Evolutionary conservation across 2,113 vertebrate species (phyloP).

Genomic region (Corythornis vintsioides): DNA sequence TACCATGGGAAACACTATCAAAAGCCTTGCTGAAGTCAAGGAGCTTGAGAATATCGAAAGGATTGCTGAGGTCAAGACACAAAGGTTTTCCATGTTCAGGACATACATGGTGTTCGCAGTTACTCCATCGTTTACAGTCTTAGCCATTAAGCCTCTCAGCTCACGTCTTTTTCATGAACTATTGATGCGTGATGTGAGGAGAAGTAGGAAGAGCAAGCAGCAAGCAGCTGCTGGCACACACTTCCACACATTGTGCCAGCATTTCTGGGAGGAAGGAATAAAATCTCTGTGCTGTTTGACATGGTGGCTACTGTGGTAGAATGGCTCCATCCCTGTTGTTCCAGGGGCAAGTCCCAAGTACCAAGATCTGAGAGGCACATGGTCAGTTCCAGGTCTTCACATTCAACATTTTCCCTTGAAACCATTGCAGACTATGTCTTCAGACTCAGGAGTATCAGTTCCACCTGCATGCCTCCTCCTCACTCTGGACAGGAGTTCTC

Average conservation of each 20-base stretch:
- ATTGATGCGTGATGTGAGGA: neutral
- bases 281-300: neutral
- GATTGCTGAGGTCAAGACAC: too few relatives aligned
- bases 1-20: too few relatives aligned
- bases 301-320: neutral
- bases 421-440: neutral
- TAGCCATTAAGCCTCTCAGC: neutral
- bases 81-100: neutral
- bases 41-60: too few relatives aligned
- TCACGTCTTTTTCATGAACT: neutral
- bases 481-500: accelerated
- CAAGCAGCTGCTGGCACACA: neutral
- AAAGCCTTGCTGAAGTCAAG: too few relatives aligned
- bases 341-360: neutral
- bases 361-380: neutral
- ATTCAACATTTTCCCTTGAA: neutral
- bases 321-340: neutral
- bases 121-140: neutral
- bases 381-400: neutral
- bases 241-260: neutral
- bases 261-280: neutral
- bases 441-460: neutral
- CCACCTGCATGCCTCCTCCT: too few relatives aligned
- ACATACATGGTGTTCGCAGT: neutral
- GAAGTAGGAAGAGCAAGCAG: neutral